Base-by-base conservation (phyloP, 2,888 invertebrate genomes). In the Aplocera efformata region DNA sequence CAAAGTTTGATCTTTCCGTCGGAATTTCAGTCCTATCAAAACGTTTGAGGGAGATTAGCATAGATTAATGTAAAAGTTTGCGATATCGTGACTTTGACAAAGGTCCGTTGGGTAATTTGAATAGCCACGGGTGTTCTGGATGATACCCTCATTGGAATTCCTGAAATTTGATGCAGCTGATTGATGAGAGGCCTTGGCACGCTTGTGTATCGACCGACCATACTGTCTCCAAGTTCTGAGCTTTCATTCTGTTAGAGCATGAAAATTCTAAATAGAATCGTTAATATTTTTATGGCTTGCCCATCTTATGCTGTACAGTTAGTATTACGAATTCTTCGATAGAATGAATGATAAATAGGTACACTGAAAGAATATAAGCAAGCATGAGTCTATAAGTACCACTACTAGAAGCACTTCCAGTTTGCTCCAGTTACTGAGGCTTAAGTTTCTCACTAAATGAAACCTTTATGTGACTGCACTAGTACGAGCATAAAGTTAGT, bases 101-200 rank as follows among this genome's bases (percentile, higher is more conserved):
- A 33, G 49, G 45, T 30, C 21, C 32, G 43, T 8, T 46, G 40
- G 45, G 39, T 34, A 47, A 51, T 50, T 51, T 47, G 36, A 47
- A 49, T 47, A 37, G 35, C 26, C 28, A n/a, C 34, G 42, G 25
- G 5, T 17, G 13, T 17, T 17, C 42, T 40, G 45, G 38, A 38
- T 38, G 34, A 32, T 39, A 42, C 40, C 44, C 40, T 37, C 38
- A 44, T 47, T 37, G 36, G 10, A 17, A 37, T 34, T 44, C 47
- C 33, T 47, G 37, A 47, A 44, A 31, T 42, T 47, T 26, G 27
- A 32, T 22, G 17, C 7, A 28, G 24, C 29, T 47, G 49, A 49
- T 49, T 47, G 47, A 51, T 48, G 45, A 13, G 45, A 37, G 45
- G 24, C 35, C 51, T 48, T 41, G 49, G n/a, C 42, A 36, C 32